Conservation (phyloP, 2,113 vertebrate species). For the Piaya cayana region DNA sequence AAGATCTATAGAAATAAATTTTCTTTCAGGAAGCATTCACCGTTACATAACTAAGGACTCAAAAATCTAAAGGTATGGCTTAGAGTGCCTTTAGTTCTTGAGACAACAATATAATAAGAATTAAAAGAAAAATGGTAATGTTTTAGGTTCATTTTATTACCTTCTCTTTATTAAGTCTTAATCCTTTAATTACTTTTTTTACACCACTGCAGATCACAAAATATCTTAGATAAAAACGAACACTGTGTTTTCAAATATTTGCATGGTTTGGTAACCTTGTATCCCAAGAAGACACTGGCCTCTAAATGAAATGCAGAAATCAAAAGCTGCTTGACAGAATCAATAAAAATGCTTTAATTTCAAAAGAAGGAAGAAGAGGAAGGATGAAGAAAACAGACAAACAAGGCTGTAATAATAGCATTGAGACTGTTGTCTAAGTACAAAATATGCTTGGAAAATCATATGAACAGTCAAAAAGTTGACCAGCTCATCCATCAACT, state of each 20-base stretch:
- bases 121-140: neutral
- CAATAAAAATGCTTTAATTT: neutral
- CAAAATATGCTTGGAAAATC: neutral
- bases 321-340: neutral
- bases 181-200: neutral
- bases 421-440: neutral
- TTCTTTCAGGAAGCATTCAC: neutral
- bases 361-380: neutral
- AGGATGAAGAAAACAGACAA: neutral
- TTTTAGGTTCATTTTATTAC: neutral
- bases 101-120: neutral
- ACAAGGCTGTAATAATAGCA: neutral
- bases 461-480: neutral
- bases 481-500: neutral
- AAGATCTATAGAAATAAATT: neutral
- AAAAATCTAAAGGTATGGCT: neutral
- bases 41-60: neutral
- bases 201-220: neutral
- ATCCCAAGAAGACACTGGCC: neutral
- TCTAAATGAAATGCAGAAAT: neutral
- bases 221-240: neutral
- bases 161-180: neutral
- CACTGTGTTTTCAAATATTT: neutral
- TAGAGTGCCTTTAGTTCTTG: neutral
- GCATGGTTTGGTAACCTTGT: neutral